These are phyloP conservation scores for Podarcis muralis DNA, from an alignment of 2,113 vertebrate genomes.

Conservation along the genomic window DNA sequence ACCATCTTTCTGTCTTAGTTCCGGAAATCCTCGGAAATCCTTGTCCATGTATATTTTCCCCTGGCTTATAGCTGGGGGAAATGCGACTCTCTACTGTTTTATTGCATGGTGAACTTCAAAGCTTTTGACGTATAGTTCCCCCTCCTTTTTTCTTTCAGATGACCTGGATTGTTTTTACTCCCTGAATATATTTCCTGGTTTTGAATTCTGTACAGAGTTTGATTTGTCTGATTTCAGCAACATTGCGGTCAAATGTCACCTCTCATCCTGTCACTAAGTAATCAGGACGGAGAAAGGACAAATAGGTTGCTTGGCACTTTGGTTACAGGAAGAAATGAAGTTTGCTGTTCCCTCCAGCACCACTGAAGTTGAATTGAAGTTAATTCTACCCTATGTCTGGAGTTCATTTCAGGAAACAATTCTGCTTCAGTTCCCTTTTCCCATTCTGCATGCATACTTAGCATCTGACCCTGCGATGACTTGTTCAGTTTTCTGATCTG, in stretches of 20 bases:
- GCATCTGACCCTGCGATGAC: constrained; percentile 46
- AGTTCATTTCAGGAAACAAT: constrained; percentile 59
- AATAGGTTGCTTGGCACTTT: constrained; percentile 55
- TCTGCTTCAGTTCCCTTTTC: constrained; percentile 57
- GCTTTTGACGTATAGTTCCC: not conserved
- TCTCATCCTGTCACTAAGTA: constrained; percentile 61
- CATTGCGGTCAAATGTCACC: constrained; percentile 62
- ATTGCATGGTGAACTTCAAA: not conserved
- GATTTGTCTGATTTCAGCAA: constrained; percentile 60
- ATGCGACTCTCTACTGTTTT: not conserved
- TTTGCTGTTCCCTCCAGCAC: constrained; percentile 46
- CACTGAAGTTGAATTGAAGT: constrained; percentile 60
- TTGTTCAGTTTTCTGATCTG: constrained; percentile 56
- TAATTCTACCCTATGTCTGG: constrained; percentile 57
- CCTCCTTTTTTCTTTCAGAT: not conserved
- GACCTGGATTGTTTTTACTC: constrained; percentile 34
- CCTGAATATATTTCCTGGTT: constrained; percentile 39
- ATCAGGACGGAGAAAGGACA: constrained; percentile 51
- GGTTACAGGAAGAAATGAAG: constrained; percentile 60
- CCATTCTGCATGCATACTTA: constrained; percentile 16
- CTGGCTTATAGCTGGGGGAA: not conserved
- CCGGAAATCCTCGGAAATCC: not conserved
- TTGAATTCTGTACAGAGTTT: constrained; percentile 50
- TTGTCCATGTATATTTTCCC: not conserved
- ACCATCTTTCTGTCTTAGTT: not conserved